Base-by-base conservation (phyloP, 2,888 invertebrate genomes). In the Crematogaster levior region DNA sequence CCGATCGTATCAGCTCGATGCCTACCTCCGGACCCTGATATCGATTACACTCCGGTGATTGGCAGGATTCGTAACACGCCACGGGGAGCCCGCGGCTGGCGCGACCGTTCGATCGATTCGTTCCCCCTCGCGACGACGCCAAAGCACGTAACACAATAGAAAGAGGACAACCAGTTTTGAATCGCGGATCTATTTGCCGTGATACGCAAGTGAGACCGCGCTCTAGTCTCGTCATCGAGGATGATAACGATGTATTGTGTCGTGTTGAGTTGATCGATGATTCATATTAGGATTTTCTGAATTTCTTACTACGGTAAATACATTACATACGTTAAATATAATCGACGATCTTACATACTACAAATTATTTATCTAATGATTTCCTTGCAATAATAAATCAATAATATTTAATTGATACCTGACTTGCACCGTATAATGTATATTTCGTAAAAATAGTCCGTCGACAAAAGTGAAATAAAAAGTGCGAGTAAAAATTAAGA, bases 11-110 rank as follows among this genome's bases (percentile, higher is more conserved):
- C 93, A 90, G 27, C 89, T 90, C 91, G 92, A 92, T 92, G 88
- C 92, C 92, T 92, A 91, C 93, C 91, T 91, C 89, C 85, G 85
- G 85, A 86, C 82, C 88, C 88, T 91, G 91, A 93, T 93, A 93
- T 93, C 93, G 93, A 93, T 93, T 93, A 93, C 93, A 92, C 89
- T 90, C 89, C 89, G 89, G 93, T 93, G 93, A 93, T 93, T 93
- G 93, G 93, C 93, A 93, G 93, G 92, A 93, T 93, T 93, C 92
- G 92, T 93, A 92, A 93, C 91, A 92, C 91, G 90, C 92, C 90
- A 89, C 89, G 88, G 91, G 90, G 90, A 91, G 88, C 90, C 90
- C 61, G 81, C 74, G 84, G 86, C 72, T 60, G 72, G 72, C 80
- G 63, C 75, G 88, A 86, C 58, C 83, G 86, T 84, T 66, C 85